Evolutionary conservation across 2,888 invertebrate species (phyloP), one percentile per base, ranked within the genome.

Genomic region (Melanostoma mellinum): DNA sequence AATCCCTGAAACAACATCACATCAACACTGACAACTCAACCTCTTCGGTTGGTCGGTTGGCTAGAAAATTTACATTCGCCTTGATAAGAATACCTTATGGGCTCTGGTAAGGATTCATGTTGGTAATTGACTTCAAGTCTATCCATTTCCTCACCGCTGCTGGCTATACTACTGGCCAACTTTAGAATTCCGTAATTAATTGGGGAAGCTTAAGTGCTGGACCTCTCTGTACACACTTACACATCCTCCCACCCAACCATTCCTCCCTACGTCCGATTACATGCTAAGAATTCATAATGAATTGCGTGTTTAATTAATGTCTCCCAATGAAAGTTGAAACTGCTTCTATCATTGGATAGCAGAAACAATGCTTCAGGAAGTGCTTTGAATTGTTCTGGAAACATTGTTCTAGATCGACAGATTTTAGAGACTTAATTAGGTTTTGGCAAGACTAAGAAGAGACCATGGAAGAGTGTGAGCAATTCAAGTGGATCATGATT

Each of bases 281-380:
- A 86, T 86, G 85, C 85, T 79, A 77, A 75, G 86, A 86, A 87
- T 86, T 90, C 92, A 93, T 94, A 94, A 94, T 94, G 94, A 94
- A 94, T 94, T 94, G 94, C 93, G 93, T 94, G 94, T 94, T 94
- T 94, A 94, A 94, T 94, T 94, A 94, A 94, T 94, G 80, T 80
- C 85, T 61, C 94, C 69, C 67, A 46, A 36, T 63, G 63, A 50
- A 36, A 42, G 55, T 48, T 68, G 63, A 4, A 20, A 4, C 33
- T 30, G 30, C 4, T n/a, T 3, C 30, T 61, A 9, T 20, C 30
- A 50, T 50, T 50, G n/a, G 44, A 3, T 3, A 10, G 6, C 20
- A 20, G 20, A 20, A 48, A 52, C 5, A 42, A 63, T 42, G 50
- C 44, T 38, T 8, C 9, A 30, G 32, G 9, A 48, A 50, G n/a